Conservation (phyloP, 2,797 vertebrate genomes). For the Oreonectes daqikongensis region DNA sequence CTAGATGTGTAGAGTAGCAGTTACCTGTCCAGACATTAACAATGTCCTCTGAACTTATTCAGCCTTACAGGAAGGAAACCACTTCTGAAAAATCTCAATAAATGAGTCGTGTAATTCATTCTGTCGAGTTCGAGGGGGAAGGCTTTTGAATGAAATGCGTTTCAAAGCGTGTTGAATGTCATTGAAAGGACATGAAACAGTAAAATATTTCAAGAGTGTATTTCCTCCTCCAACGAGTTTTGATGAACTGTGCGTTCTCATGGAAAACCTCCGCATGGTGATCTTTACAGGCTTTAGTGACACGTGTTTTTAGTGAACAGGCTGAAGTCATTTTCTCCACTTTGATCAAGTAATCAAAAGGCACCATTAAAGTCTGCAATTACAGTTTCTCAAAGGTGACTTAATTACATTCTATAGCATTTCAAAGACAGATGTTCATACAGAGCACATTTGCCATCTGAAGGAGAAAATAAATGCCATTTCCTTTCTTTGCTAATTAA, state of each 20-base stretch:
- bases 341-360: constrained; percentile 44
- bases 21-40: constrained; percentile 21
- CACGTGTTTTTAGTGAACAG: constrained; percentile 25
- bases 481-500: constrained; percentile 54
- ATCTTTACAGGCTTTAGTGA: constrained; percentile 13
- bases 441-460: constrained; percentile 35
- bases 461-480: constrained; percentile 36
- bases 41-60: constrained; percentile 27
- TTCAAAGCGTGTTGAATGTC: background rate
- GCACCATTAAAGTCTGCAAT: constrained; percentile 46
- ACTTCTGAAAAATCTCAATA: constrained; percentile 7
- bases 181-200: background rate
- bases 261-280: constrained; percentile 1
- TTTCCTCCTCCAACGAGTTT: background rate
- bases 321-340: constrained; percentile 25
- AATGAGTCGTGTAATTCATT: constrained; percentile 16
- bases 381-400: constrained; percentile 49
- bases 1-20: background rate
- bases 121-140: background rate
- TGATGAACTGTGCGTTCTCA: constrained; percentile 8
- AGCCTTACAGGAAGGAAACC: constrained; percentile 17
- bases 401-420: constrained; percentile 49
- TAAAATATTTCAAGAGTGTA: constrained; percentile 7
- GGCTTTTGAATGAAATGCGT: background rate
- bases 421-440: constrained; percentile 35